Base-by-base conservation (phyloP, 2,113 vertebrate species). In the Chaetodon auriga region DNA sequence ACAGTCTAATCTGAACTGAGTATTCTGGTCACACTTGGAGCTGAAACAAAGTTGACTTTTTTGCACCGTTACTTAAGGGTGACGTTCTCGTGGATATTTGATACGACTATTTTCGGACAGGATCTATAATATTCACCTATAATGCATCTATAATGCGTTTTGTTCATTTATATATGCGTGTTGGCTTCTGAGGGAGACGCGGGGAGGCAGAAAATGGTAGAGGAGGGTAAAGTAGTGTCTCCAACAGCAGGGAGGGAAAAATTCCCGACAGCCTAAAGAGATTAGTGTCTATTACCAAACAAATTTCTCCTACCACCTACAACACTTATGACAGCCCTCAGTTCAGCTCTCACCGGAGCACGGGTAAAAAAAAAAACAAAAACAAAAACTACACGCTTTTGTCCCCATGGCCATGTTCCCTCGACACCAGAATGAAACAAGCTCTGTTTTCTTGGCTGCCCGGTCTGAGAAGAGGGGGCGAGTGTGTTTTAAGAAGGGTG, bases 281-380 rank as follows among this genome's bases (percentile, higher is more conserved):
- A 93, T 93, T 90, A 91, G 91, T 85, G 78, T 92, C 91, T 86
- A 92, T 93, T 93, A 91, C 92, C 89, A 89, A 91, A 90, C 81
- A 78, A 88, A 92, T 90, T 87, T 92, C 84, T 78, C 75, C 89
- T 91, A 85, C 84, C 90, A 91, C 86, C 87, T 92, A 86, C 85
- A 85, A 77, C 90, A 89, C 87, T 83, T 88, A 81, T 82, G 81
- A 89, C 91, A 89, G 74, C 62, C 71, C 69, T 85, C 46, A 77
- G 60, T 81, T 80, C 81, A 89, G 86, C 36, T 69, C 68, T 83
- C 82, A 80, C 35, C 81, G 86, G 75, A 90, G 76, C 62, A 71
- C 36, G 19, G 30, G 36, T 41, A 5, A 41, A 41, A n/a, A 7
- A 53, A 49, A 30, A 30, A 30, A 30, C 30, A 30, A 30, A 30